Conservation (phyloP, 2,113 vertebrate genomes). For the Callipepla californica region DNA sequence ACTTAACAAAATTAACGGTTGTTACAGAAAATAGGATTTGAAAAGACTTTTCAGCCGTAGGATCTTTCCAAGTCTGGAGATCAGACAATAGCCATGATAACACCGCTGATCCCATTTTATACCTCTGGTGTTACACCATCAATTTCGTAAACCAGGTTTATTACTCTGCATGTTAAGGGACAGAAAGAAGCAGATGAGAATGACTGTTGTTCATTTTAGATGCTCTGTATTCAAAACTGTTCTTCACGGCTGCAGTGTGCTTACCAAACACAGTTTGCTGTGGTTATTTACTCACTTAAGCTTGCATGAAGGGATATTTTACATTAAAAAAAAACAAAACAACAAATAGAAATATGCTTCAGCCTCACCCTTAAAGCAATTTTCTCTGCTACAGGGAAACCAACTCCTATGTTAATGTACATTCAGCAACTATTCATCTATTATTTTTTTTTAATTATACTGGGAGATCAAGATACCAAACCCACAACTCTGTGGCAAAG, state of each 20-base stretch:
- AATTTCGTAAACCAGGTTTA: conserved; percentile 15
- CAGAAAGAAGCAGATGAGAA: not conserved
- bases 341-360: not conserved
- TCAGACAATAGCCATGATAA: not conserved
- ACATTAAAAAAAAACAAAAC: not conserved
- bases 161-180: not conserved
- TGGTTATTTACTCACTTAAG: not conserved
- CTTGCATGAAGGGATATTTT: not conserved
- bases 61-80: not conserved
- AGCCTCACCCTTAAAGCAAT: not conserved
- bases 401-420: not conserved
- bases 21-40: conserved; percentile 40
- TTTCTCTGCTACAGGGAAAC: not conserved
- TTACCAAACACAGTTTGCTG: not conserved
- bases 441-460: not conserved
- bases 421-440: not conserved
- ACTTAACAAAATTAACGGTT: conserved; percentile 41
- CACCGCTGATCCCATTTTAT: not conserved
- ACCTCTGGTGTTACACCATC: not conserved
- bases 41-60: not conserved
- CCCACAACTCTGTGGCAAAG: not conserved
- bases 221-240: not conserved
- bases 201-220: not conserved
- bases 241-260: not conserved
- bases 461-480: not conserved